Evolutionary conservation across 2,888 invertebrate genomes (phyloP).

Genomic region (Dorcus parallelipipedus): DNA sequence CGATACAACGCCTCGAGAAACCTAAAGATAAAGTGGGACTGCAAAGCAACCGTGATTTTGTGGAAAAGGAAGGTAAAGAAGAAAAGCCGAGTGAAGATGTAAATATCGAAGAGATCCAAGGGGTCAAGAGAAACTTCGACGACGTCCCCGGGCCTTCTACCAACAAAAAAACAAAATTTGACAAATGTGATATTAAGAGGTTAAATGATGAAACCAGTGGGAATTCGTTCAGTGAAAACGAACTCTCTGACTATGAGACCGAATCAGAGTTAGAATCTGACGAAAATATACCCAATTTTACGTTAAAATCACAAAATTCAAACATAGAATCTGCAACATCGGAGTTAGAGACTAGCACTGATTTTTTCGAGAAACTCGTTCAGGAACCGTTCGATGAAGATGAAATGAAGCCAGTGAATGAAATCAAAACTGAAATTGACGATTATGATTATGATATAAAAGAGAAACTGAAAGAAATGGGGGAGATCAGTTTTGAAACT

Average conservation of each 20-base stretch:
- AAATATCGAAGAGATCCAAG: slow-evolving; percentile 5
- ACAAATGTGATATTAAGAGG: slow-evolving; percentile 24
- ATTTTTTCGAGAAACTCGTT: slow-evolving; percentile 41
- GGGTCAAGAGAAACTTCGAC: slow-evolving; percentile 26
- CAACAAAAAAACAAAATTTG: slow-evolving; percentile 22
- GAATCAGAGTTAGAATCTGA: slow-evolving; percentile 48
- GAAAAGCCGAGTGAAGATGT: slow-evolving; percentile 12
- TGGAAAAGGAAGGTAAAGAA: slow-evolving; percentile 26
- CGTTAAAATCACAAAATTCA: slow-evolving; percentile 15
- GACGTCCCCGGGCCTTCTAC: slow-evolving; percentile 19
- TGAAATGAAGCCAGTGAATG: slow-evolving; percentile 3
- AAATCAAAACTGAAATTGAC: slow-evolving; percentile 27
- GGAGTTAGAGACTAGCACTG: slow-evolving; percentile 16
- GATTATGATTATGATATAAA: slow-evolving; percentile 58
- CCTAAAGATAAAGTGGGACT: slow-evolving; percentile 33
- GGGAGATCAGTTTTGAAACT: slow-evolving; percentile 50
- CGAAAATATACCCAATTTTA: slow-evolving; percentile 37
- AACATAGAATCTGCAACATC: slow-evolving; percentile 19
- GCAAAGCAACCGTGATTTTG: slow-evolving; percentile 16
- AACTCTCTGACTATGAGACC: slow-evolving; percentile 44
- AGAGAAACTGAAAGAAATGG: slow-evolving; percentile 63
- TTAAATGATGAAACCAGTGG: slow-evolving; percentile 39
- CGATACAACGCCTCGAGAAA: slow-evolving; percentile 53
- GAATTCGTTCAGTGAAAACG: slow-evolving; percentile 41
- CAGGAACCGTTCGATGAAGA: slow-evolving; percentile 32